These are phyloP conservation scores for Drymodes brunneopygia DNA, from an alignment of 2,113 vertebrate species.

Conservation along the genomic window DNA sequence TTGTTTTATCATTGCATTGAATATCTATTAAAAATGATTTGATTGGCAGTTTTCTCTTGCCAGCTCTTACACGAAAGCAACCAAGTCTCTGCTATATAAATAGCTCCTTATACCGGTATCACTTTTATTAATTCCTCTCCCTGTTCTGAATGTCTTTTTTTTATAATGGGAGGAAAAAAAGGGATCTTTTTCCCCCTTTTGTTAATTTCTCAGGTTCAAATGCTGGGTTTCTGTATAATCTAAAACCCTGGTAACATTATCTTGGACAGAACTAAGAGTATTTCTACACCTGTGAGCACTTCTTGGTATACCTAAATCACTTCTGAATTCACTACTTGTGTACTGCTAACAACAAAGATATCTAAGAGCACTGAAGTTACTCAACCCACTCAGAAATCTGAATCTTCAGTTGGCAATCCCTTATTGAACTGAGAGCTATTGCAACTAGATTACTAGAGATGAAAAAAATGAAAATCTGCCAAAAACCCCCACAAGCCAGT, in stretches of 20 bases:
- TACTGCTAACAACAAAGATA: background rate
- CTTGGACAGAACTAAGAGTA: background rate
- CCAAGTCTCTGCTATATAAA: background rate
- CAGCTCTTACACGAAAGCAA: constrained; percentile 20
- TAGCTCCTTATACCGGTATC: background rate
- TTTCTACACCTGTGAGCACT: background rate
- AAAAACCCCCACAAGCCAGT: fast-evolving
- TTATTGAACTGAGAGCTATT: background rate
- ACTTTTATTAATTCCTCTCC: background rate
- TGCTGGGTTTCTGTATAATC: background rate
- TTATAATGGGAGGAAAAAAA: background rate
- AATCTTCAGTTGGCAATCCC: background rate
- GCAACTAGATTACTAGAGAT: background rate
- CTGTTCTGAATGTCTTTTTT: background rate
- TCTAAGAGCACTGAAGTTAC: background rate
- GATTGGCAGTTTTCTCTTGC: constrained; percentile 10
- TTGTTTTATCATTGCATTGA: background rate
- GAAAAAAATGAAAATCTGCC: background rate
- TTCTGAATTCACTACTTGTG: background rate
- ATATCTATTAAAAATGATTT: constrained; percentile 4
- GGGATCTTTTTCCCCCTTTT: background rate
- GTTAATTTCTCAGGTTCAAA: background rate
- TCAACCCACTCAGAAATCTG: background rate
- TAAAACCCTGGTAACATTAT: background rate
- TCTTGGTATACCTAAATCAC: background rate